Evolutionary conservation across 2,888 invertebrate species (phyloP).

Genomic region (Artemia sinica): DNA sequence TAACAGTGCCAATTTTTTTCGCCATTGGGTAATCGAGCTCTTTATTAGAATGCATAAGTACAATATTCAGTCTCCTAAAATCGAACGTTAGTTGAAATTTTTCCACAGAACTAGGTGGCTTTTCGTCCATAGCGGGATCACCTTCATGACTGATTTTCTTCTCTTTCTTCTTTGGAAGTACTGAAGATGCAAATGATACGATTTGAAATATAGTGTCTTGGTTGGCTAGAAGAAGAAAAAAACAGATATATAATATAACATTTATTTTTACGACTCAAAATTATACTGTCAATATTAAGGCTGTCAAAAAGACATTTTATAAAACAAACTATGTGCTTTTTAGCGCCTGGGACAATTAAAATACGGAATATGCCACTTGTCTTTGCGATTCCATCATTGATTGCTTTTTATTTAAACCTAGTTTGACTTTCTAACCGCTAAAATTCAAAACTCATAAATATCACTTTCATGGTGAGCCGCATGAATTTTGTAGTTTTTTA

Average conservation of each 20-base stretch:
- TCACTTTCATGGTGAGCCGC: too few relatives aligned
- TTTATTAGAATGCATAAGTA: constrained; percentile 58
- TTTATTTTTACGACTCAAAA: too few relatives aligned
- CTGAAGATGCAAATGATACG: constrained; percentile 64
- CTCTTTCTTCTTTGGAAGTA: constrained; percentile 31
- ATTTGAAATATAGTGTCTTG: constrained; percentile 88
- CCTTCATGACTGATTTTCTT: constrained; percentile 23
- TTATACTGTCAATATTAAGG: too few relatives aligned
- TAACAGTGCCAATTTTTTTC: constrained; percentile 81
- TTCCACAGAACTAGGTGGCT: neutral
- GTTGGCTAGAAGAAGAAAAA: constrained; percentile 46
- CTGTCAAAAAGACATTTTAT: too few relatives aligned
- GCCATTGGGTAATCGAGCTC: constrained; percentile 52
- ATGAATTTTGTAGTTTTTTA: too few relatives aligned
- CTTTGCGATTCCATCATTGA: too few relatives aligned
- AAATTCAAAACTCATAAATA: too few relatives aligned
- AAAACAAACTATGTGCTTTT: too few relatives aligned
- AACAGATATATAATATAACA: neutral
- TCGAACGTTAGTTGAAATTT: constrained; percentile 55
- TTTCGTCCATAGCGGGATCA: neutral
- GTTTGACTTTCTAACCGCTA: too few relatives aligned
- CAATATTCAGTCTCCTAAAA: constrained; percentile 73
- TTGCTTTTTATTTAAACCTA: too few relatives aligned
- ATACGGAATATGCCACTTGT: too few relatives aligned
- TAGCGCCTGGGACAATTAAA: too few relatives aligned